These are phyloP conservation scores for Lanistes nyassanus DNA, from an alignment of 1,140 invertebrate species.

Conservation along the genomic window DNA sequence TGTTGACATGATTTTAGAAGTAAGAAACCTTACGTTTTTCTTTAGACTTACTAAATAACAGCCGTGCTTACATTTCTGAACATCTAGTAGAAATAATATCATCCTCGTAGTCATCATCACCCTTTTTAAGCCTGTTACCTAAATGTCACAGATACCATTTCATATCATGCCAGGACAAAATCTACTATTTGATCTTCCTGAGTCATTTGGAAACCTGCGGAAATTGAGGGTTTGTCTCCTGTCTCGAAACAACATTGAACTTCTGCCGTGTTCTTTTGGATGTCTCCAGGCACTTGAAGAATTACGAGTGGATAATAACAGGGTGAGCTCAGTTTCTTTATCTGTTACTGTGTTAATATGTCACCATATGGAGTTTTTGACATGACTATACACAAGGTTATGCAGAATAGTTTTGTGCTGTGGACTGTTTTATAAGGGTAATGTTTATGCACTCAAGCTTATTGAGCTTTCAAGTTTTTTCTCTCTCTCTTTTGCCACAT, in stretches of 20 bases:
- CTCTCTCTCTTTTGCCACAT: too few species aligned
- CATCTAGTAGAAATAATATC: background rate
- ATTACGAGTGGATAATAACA: constrained; percentile 57
- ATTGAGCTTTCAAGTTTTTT: too few species aligned
- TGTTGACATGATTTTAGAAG: too few species aligned
- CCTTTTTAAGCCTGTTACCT: background rate
- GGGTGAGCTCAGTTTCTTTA: constrained; percentile 36
- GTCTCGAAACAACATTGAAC: constrained; percentile 54
- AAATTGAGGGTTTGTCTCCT: constrained; percentile 52
- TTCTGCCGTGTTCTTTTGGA: constrained; percentile 54
- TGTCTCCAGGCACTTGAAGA: constrained; percentile 49
- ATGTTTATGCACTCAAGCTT: too few species aligned
- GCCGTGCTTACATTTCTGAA: background rate
- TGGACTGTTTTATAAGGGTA: too few species aligned
- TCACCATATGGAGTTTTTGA: too few species aligned
- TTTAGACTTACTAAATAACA: too few species aligned
- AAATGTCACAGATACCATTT: too few species aligned
- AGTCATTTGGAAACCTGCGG: constrained; percentile 53
- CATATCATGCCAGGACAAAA: constrained; percentile 50
- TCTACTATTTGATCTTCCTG: constrained; percentile 51
- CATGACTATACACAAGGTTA: too few species aligned
- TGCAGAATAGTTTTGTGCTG: too few species aligned
- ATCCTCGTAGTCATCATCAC: background rate
- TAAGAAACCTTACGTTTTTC: too few species aligned
- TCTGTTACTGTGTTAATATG: too few species aligned